Evolutionary conservation across 92 coral and sea anemone genomes (phyloP).

Genomic region (Phymanthus crucifer): DNA sequence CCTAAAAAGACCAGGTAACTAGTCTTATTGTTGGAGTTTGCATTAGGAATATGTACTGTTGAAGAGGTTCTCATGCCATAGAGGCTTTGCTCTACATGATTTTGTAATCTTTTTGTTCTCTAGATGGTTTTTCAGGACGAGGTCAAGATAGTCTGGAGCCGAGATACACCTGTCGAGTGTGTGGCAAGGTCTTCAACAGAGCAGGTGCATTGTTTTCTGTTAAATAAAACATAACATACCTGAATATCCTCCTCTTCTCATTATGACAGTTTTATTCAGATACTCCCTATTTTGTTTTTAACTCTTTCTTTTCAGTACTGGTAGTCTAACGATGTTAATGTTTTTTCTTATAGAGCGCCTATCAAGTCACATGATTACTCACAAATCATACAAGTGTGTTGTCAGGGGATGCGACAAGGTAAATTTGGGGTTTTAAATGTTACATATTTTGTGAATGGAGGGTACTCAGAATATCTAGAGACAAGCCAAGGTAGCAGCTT

Average conservation of each 20-base stretch:
- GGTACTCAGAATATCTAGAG: no score
- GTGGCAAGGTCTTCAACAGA: conserved; percentile 97
- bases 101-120: background rate
- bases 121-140: conserved; percentile 95
- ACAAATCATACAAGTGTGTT: conserved; percentile 92
- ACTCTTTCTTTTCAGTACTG: no score
- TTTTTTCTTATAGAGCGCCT: conserved; percentile 63
- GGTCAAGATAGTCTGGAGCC: conserved; percentile 84
- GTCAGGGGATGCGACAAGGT: conserved; percentile 93
- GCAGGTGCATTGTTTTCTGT: conserved; percentile 62
- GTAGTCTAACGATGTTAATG: background rate
- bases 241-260: no score
- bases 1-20: conserved; percentile 89
- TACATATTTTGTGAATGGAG: no score
- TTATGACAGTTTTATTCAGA: no score
- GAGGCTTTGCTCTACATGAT: no score
- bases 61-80: no score
- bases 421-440: background rate
- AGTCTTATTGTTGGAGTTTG: no score
- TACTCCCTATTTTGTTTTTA: no score
- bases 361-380: conserved; percentile 96
- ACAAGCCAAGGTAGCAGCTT: no score
- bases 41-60: no score
- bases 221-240: no score
- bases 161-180: conserved; percentile 92